phyloP scores from a whole-genome alignment of 2,113 vertebrate species.

The Sinosuthora webbiana region DNA sequence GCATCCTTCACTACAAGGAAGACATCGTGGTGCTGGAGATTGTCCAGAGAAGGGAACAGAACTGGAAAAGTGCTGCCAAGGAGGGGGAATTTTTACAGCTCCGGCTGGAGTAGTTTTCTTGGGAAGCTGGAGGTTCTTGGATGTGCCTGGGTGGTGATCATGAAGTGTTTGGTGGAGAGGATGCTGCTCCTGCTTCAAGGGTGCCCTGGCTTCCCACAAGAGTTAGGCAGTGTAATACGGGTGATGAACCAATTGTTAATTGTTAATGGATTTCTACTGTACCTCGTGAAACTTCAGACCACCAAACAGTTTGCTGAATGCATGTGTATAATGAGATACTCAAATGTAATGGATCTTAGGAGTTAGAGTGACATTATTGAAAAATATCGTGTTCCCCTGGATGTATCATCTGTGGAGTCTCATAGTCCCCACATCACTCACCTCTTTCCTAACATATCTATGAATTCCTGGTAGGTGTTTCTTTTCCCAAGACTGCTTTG shows the following conservation, averaged over 20 bases:
- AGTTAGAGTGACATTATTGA: neutral
- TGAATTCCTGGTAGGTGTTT: neutral
- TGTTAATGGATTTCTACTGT: neutral
- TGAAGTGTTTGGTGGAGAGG: neutral
- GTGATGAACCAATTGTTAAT: neutral
- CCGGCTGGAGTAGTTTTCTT: neutral
- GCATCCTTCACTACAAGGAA: neutral
- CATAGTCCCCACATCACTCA: fast-evolving
- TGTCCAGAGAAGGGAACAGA: neutral
- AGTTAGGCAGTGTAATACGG: fast-evolving
- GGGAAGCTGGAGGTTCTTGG: neutral
- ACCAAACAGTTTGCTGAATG: neutral
- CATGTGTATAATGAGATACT: fast-evolving
- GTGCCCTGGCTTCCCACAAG: neutral
- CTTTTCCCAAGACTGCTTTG: neutral
- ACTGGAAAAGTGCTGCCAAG: neutral
- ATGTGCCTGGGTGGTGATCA: neutral
- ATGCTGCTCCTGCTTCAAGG: neutral
- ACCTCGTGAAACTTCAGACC: neutral
- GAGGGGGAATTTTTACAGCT: neutral
- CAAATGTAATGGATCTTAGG: neutral
- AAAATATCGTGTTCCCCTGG: neutral
- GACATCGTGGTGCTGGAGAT: neutral
- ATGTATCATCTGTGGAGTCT: neutral
- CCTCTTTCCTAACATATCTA: neutral